These are phyloP conservation scores for Ashinkailepas kermadecensis DNA, from an alignment of 2,888 invertebrate genomes.

Conservation along the genomic window DNA sequence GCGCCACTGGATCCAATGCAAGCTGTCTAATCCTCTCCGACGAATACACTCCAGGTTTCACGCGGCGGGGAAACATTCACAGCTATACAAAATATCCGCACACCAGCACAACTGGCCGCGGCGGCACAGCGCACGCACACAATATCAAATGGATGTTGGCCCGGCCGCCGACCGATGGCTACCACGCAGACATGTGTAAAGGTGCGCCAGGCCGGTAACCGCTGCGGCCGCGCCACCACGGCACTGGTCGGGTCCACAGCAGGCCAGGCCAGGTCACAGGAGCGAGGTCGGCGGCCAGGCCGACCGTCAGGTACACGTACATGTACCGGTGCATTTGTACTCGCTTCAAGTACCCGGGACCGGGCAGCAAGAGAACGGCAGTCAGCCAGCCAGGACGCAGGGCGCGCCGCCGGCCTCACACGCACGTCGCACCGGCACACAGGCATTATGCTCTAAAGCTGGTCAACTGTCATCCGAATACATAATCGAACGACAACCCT, in stretches of 20 bases:
- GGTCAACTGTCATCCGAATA: not conserved
- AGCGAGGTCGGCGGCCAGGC: not conserved
- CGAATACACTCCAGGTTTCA: too few relatives aligned
- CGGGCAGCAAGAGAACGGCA: not conserved
- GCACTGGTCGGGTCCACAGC: not conserved
- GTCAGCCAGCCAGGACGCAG: not conserved
- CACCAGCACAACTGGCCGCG: not conserved
- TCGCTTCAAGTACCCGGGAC: not conserved
- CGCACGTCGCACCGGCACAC: not conserved
- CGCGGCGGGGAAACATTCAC: too few relatives aligned
- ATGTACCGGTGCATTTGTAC: not conserved
- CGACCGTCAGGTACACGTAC: conserved; percentile 5
- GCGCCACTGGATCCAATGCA: too few relatives aligned
- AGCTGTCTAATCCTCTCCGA: too few relatives aligned
- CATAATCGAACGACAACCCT: not conserved
- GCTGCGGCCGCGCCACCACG: too few relatives aligned
- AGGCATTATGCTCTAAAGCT: not conserved
- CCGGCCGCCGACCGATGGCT: not conserved
- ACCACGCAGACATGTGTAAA: too few relatives aligned
- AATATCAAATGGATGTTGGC: not conserved
- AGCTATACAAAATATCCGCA: not conserved
- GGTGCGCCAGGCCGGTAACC: too few relatives aligned
- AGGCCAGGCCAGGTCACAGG: not conserved
- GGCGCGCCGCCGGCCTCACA: not conserved
- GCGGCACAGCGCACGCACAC: not conserved